phyloP scores from a whole-genome alignment of 2,888 invertebrate species.

The Rhaphigaster nebulosa region DNA sequence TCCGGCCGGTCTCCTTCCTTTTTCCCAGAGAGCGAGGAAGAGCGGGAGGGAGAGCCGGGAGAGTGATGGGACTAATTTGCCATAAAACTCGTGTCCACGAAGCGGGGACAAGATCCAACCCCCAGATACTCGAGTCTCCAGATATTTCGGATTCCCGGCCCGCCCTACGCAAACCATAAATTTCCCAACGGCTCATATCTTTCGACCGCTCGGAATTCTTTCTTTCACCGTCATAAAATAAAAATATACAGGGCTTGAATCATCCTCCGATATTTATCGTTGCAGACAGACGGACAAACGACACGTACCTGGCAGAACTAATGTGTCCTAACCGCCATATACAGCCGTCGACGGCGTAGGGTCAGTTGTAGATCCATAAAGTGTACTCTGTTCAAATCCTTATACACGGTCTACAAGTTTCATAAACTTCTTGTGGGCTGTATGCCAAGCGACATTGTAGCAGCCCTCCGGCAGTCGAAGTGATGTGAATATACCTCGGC shows the following conservation, averaged over 20 bases:
- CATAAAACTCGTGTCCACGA: conserved; percentile 45
- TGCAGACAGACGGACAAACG: conserved; percentile 22
- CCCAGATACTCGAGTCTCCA: conserved; percentile 16
- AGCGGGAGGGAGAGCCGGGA: not conserved
- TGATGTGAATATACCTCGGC: not conserved
- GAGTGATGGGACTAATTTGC: conserved; percentile 53
- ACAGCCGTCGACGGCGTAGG: not conserved
- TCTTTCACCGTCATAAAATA: conserved; percentile 41
- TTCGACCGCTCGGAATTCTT: not conserved
- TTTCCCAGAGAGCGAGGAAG: conserved; percentile 19
- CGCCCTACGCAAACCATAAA: conserved; percentile 12
- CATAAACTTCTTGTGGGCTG: not conserved
- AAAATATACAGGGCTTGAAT: conserved; percentile 26
- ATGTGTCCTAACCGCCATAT: not conserved
- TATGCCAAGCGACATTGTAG: not conserved
- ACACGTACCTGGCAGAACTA: not conserved
- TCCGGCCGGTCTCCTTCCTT: not conserved
- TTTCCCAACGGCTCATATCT: conserved; percentile 44
- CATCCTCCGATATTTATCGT: conserved; percentile 8
- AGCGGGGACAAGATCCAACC: conserved; percentile 45
- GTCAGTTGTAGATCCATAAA: not conserved
- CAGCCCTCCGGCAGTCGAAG: not conserved
- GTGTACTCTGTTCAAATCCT: not conserved
- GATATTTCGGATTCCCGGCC: conserved; percentile 47
- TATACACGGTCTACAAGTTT: not conserved